phyloP scores from a whole-genome alignment of 1,140 invertebrate genomes.

The Zaprionus capensis region DNA sequence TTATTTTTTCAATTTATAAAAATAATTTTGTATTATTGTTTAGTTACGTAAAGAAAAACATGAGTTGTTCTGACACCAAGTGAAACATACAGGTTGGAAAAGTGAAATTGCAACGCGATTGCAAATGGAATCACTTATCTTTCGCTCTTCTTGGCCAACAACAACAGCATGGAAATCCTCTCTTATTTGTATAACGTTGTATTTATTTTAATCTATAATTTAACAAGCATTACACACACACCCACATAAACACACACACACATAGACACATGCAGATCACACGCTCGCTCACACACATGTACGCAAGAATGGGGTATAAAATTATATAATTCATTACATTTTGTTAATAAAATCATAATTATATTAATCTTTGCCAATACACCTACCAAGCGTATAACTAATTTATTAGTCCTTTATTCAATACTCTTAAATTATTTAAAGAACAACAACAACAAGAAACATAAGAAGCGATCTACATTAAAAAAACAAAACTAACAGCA shows the following conservation, averaged over 20 bases:
- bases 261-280: constrained; percentile 27
- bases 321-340: constrained; percentile 63
- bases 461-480: constrained; percentile 44
- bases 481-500: constrained; percentile 18
- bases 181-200: constrained; percentile 78
- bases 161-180: constrained; percentile 49
- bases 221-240: constrained; percentile 28
- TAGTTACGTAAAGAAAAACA: constrained; percentile 47
- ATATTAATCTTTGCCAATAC: constrained; percentile 70
- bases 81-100: not conserved
- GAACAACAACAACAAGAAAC: constrained; percentile 23
- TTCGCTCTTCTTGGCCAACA: constrained; percentile 3
- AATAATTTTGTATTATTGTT: constrained; percentile 74
- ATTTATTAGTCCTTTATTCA: constrained; percentile 73
- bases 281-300: constrained; percentile 38
- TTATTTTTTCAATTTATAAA: constrained; percentile 31
- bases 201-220: constrained; percentile 74
- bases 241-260: constrained; percentile 18
- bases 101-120: constrained; percentile 1
- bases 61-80: not conserved
- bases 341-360: constrained; percentile 71
- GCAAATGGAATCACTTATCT: not conserved
- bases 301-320: constrained; percentile 36
- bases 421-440: constrained; percentile 82
- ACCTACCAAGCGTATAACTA: constrained; percentile 74